Conservation (phyloP, 2,113 vertebrate species). For the Irena cyanogastra region DNA sequence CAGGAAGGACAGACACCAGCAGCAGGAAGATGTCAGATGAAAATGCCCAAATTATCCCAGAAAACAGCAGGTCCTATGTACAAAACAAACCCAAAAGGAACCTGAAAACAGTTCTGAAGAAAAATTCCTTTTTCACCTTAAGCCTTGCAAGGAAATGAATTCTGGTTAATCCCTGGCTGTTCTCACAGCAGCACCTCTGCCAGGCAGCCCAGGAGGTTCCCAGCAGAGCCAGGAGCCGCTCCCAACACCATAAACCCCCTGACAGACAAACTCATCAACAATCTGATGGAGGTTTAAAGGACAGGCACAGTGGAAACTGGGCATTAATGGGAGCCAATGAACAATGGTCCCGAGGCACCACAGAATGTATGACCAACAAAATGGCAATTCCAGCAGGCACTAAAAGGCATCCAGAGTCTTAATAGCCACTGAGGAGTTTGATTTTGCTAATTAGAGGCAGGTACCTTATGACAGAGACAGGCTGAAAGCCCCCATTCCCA, state of each 20-base stretch:
- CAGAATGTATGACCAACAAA: neutral
- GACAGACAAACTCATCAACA: neutral
- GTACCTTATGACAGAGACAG: neutral
- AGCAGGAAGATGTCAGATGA: neutral
- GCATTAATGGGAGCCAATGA: neutral
- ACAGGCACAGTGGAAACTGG: neutral
- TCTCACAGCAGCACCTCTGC: neutral
- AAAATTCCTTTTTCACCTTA: neutral
- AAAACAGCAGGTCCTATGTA: neutral
- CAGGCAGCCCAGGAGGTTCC: neutral
- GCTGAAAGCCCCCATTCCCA: neutral
- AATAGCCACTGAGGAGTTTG: neutral
- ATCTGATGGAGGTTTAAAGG: neutral
- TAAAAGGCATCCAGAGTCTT: neutral
- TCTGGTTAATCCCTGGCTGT: neutral
- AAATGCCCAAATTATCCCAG: neutral
- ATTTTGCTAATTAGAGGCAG: neutral
- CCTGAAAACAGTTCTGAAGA: neutral
- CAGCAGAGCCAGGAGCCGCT: neutral
- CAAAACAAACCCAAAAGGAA: neutral
- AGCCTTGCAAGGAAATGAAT: neutral
- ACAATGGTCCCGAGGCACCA: rapidly evolving
- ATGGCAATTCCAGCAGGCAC: neutral
- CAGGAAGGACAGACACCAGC: neutral
- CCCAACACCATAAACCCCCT: neutral